phyloP scores from a whole-genome alignment of 2,113 vertebrate genomes.

The Rattus rattus region DNA sequence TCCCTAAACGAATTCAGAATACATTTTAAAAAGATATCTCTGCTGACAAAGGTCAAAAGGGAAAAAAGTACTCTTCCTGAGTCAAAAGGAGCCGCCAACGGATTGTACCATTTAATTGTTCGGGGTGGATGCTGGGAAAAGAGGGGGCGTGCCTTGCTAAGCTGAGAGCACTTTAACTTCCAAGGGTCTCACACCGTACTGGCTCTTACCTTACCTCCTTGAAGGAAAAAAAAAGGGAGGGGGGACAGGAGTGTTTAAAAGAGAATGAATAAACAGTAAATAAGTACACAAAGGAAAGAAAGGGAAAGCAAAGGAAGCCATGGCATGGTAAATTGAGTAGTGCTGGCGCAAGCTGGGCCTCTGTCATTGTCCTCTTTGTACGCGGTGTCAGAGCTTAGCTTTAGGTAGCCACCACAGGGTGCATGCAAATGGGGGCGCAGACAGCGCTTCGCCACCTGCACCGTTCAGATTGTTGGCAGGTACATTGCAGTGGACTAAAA shows the following conservation, averaged over 20 bases:
- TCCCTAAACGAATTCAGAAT: constrained; percentile 61
- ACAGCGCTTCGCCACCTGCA: constrained; percentile 84
- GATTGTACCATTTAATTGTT: constrained; percentile 48
- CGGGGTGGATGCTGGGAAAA: background rate
- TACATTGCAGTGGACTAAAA: constrained; percentile 81
- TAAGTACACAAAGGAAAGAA: background rate
- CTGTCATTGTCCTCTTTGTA: constrained; percentile 65
- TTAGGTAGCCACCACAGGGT: constrained; percentile 76
- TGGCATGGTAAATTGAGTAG: constrained; percentile 67
- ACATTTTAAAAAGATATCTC: constrained; percentile 39
- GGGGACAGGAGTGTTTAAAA: background rate
- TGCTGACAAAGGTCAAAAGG: constrained; percentile 57
- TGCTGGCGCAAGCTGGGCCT: constrained; percentile 51
- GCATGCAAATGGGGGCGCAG: constrained; percentile 76
- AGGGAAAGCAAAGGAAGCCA: constrained; percentile 4
- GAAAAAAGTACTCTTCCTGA: background rate
- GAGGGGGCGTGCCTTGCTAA: background rate
- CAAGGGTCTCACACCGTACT: background rate
- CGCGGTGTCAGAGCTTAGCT: constrained; percentile 15
- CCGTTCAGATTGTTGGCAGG: constrained; percentile 86
- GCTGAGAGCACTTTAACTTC: background rate
- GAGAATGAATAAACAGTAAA: background rate
- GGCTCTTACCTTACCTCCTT: constrained; percentile 44
- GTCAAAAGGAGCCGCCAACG: constrained; percentile 17
- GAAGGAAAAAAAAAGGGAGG: constrained; percentile 16